phyloP scores from a whole-genome alignment of 2,888 invertebrate species.

The Watsonalla binaria region DNA sequence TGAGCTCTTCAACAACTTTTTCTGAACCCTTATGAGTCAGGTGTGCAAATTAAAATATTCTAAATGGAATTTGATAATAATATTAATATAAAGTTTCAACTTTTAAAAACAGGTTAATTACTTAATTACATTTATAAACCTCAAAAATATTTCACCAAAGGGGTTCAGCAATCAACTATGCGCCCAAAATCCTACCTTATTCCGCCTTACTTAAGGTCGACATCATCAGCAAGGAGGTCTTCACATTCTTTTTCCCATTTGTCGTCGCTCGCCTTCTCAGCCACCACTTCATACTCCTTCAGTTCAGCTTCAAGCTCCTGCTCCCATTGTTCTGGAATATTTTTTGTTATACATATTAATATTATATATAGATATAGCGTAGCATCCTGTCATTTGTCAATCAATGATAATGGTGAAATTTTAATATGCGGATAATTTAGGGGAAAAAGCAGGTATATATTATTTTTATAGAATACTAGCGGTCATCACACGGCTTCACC shows the following conservation, averaged over 20 bases:
- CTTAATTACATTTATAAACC: too few relatives aligned
- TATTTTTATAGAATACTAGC: too few relatives aligned
- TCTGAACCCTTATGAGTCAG: too few relatives aligned
- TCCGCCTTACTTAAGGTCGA: slow-evolving; percentile 75
- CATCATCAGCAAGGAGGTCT: slow-evolving; percentile 81
- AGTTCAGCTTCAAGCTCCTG: slow-evolving; percentile 96
- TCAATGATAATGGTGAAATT: too few relatives aligned
- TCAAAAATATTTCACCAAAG: background rate
- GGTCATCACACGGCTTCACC: too few relatives aligned
- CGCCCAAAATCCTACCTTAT: background rate
- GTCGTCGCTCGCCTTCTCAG: slow-evolving; percentile 63
- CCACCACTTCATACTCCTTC: slow-evolving; percentile 95
- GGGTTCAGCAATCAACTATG: background rate
- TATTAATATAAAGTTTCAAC: too few relatives aligned
- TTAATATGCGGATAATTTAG: too few relatives aligned
- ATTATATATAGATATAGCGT: background rate
- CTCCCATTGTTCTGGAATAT: slow-evolving; percentile 93
- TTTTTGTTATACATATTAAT: background rate
- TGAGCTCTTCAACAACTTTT: too few relatives aligned
- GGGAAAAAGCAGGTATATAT: too few relatives aligned
- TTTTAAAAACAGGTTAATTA: too few relatives aligned
- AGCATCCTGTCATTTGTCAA: background rate
- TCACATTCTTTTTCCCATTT: slow-evolving; percentile 86
- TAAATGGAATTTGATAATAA: too few relatives aligned
- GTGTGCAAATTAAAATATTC: too few relatives aligned